Percentiles rank a stretch among this genome's conserved stretches.
Evolutionary conservation across 2,797 vertebrate genomes (phyloP).

Genomic region (Menidia menidia): DNA sequence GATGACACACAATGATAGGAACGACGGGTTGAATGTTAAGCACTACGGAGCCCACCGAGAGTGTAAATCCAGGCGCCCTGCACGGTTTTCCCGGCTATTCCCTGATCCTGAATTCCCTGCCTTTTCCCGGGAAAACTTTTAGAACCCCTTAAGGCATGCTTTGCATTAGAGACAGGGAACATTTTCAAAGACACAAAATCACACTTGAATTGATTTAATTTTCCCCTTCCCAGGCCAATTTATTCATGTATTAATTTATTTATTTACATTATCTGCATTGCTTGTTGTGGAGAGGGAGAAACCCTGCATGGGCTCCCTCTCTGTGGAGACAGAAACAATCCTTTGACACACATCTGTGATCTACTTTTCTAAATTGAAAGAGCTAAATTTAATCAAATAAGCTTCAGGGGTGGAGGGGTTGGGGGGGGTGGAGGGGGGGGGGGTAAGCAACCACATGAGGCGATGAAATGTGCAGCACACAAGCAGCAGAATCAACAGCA

Average conservation of each 20-base stretch:
- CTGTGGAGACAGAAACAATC: constrained; percentile 56
- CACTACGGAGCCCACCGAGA: constrained; percentile 23
- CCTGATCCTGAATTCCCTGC: neutral
- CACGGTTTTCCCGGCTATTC: constrained; percentile 1
- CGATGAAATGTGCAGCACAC: constrained; percentile 66
- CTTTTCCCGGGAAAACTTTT: neutral
- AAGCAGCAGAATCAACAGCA: constrained; percentile 70
- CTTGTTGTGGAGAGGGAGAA: constrained; percentile 32
- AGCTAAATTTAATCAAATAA: constrained; percentile 81
- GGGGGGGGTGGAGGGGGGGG: too few species aligned
- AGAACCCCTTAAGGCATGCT: neutral
- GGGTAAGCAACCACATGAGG: constrained; percentile 64
- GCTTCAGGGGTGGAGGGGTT: constrained; percentile 39
- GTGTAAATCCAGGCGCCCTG: constrained; percentile 40
- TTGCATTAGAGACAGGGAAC: too few species aligned
- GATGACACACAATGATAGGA: constrained; percentile 37
- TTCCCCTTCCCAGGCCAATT: neutral
- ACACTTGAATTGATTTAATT: neutral
- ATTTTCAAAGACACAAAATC: neutral
- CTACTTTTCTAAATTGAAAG: constrained; percentile 81
- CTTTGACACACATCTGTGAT: constrained; percentile 77
- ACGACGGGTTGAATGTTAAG: constrained; percentile 52
- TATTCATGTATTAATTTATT: neutral
- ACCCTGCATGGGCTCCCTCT: constrained; percentile 21
- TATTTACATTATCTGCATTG: constrained; percentile 16